phyloP scores from a whole-genome alignment of 2,113 vertebrate genomes.

The Thomomys bottae region DNA sequence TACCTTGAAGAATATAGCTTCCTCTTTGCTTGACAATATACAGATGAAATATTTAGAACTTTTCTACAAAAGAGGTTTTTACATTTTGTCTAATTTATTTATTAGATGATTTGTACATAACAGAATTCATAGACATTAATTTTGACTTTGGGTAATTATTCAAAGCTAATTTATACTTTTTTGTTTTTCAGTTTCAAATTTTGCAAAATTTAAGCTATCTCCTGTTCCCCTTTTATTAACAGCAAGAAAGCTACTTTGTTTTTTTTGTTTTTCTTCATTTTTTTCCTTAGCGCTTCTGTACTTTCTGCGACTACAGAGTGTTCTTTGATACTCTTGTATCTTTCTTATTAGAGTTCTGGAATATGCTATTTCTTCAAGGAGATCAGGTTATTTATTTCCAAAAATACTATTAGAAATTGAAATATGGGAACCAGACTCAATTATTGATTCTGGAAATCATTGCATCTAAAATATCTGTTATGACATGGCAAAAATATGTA shows the following conservation, averaged over 20 bases:
- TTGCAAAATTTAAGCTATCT: not conserved
- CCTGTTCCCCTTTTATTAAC: not conserved
- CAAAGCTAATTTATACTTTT: not conserved
- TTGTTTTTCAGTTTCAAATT: no score
- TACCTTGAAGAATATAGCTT: not conserved
- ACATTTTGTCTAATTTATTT: not conserved
- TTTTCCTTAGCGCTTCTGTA: not conserved
- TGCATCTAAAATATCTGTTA: not conserved
- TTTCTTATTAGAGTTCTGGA: not conserved
- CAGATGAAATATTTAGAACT: not conserved
- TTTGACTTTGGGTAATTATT: not conserved
- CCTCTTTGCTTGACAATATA: not conserved
- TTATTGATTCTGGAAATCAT: not conserved
- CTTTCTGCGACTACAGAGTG: not conserved
- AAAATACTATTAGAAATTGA: not conserved
- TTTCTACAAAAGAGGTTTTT: not conserved
- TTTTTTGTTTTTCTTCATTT: not conserved
- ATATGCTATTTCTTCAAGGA: not conserved
- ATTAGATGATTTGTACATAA: not conserved
- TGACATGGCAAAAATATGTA: not conserved
- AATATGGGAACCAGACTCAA: not conserved
- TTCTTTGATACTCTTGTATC: not conserved
- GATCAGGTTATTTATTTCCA: not conserved
- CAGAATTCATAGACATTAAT: not conserved
- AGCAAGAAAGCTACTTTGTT: not conserved